Evolutionary conservation across 2,797 vertebrate genomes (phyloP).

Genomic region (Myotis vivesi): DNA sequence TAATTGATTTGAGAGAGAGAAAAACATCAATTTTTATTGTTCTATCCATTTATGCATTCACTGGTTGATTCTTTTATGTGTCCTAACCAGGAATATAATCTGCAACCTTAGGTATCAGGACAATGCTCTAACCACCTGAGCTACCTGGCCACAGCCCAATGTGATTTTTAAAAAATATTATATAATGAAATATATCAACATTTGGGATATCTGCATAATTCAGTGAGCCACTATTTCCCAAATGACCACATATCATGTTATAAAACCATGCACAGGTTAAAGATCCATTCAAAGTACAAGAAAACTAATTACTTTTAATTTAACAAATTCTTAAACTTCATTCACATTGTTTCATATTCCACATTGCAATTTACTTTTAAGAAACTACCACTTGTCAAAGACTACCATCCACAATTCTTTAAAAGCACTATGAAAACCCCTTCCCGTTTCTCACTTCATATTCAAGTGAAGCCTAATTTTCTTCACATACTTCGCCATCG

Average conservation of each 20-base stretch:
- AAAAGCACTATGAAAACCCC: neutral
- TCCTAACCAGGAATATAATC: neutral
- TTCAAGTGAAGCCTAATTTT: neutral
- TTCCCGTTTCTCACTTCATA: neutral
- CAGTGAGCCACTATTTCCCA: neutral
- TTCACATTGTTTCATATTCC: neutral
- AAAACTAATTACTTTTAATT: conserved; percentile 2
- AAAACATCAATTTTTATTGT: neutral
- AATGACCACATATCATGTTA: neutral
- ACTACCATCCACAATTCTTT: neutral
- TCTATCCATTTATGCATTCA: neutral
- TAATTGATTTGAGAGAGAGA: neutral
- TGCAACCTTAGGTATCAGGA: neutral
- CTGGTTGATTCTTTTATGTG: neutral
- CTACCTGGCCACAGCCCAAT: neutral
- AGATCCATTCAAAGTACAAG: conserved; percentile 18
- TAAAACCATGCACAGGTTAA: neutral
- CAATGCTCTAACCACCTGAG: neutral
- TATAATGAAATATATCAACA: neutral
- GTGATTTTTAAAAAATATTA: neutral
- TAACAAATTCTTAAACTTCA: conserved; percentile 5
- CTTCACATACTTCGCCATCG: neutral
- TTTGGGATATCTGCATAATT: neutral
- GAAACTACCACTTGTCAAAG: neutral
- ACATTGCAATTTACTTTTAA: neutral